Base-by-base conservation (phyloP, 2,113 vertebrate genomes). In the Nothobranchius kuhntae region DNA sequence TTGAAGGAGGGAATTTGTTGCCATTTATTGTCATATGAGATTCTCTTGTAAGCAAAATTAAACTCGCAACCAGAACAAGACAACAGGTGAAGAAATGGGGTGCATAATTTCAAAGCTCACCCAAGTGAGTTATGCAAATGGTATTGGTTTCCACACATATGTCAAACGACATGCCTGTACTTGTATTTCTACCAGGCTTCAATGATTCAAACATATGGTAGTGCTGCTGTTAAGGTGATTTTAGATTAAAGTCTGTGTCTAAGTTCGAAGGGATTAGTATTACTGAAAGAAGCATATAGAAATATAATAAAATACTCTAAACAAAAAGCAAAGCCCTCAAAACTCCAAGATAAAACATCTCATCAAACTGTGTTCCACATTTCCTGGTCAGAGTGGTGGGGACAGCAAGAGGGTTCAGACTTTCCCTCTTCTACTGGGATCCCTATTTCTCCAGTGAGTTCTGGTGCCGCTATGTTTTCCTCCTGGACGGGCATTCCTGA, bases 121-220 rank as follows among this genome's bases (percentile, higher is more conserved):
- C 78, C 74, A 79, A 79, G 82, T 73, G 75, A 87, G 76, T 84
- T 85, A 89, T 87, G 86, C 82, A 88, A 92, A 91, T 88, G 50
- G 58, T 21, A 77, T 77, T 86, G 77, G 89, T 83, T 86, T 86
- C 60, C 64, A 45, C 66, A 64, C 76, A 86, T 78, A 89, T 85
- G 63, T 81, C 59, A 90, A 81, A 73, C 64, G 82, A 84, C 81
- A 21, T 60, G 66, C 77, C 69, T 64, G 58, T 71, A 71, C 74
- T 75, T 65, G 76, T 77, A 73, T 68, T 71, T 65, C 82, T 72
- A 81, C 30, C 30, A 30, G 30, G 30, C 69, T 45, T 61, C 80
- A 72, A 83, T 80, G 85, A 82, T 80, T 70, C 81, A 75, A 84
- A 65, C 57, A 84, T 77, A 84, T 78, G 76, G 66, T 69, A 75